Percentiles rank a stretch among this genome's conserved stretches.
These are phyloP conservation scores for Nannoperca australis DNA, from an alignment of 2,797 vertebrate species.

Conservation along the genomic window DNA sequence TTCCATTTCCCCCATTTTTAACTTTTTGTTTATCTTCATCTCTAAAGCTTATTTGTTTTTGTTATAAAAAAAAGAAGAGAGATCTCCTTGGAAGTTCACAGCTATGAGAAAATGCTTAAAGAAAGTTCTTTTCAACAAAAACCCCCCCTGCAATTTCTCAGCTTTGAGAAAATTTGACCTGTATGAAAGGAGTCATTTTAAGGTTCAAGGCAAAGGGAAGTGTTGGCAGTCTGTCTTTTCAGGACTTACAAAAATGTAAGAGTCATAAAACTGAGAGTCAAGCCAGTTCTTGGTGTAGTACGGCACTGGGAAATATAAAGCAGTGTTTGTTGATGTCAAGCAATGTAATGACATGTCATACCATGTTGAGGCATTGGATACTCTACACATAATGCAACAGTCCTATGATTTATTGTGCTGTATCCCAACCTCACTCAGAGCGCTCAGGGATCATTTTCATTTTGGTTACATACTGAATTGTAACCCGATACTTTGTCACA, in stretches of 20 bases:
- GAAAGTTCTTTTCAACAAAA: not conserved
- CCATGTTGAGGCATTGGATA: not conserved
- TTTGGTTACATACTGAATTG: not conserved
- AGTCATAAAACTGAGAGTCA: conserved; percentile 5
- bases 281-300: not conserved
- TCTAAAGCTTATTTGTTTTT: not conserved
- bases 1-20: not conserved
- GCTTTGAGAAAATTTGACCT: conserved; percentile 1
- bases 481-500: not conserved
- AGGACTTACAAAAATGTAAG: not conserved
- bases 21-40: not conserved
- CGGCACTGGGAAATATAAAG: not conserved
- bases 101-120: not conserved
- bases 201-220: conserved; percentile 29
- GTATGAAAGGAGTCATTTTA: conserved; percentile 2
- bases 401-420: not conserved
- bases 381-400: not conserved
- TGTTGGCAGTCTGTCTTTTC: conserved; percentile 2
- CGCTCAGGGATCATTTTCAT: not conserved
- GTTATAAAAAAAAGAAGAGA: not conserved
- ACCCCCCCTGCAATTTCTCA: not conserved
- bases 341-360: conserved; percentile 9
- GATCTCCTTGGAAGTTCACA: not conserved
- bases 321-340: conserved; percentile 16
- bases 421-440: not conserved